phyloP scores from a whole-genome alignment of 1,140 invertebrate genomes.

The Oryzaephilus surinamensis region DNA sequence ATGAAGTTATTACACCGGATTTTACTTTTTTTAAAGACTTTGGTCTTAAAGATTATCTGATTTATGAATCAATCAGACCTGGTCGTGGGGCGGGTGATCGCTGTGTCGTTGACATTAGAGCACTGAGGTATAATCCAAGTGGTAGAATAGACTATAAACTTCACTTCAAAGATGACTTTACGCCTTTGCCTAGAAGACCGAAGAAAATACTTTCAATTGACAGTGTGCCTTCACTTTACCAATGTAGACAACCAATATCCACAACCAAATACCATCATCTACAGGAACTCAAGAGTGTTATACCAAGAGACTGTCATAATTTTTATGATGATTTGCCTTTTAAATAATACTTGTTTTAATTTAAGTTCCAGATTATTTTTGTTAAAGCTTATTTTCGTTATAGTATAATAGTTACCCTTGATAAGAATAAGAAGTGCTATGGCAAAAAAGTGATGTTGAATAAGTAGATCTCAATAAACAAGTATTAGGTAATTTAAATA shows the following conservation, averaged over 20 bases:
- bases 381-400: no score
- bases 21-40: conserved; percentile 3
- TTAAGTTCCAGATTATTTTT: no score
- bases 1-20: conserved; percentile 2
- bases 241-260: neutral
- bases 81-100: neutral
- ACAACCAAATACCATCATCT: neutral
- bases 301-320: conserved; percentile 1
- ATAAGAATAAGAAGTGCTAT: no score
- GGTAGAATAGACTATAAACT: conserved; percentile 2
- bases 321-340: no score
- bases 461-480: no score
- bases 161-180: neutral
- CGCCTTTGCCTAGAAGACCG: neutral
- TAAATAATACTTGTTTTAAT: no score
- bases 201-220: neutral
- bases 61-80: neutral
- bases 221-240: neutral
- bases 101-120: neutral
- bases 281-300: neutral
- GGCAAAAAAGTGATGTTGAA: no score
- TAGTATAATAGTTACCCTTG: no score
- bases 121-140: neutral
- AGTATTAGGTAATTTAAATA: no score
- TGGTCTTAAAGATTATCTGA: neutral